Evolutionary conservation across 2,888 invertebrate species (phyloP).

Genomic region (Erynnis tages): DNA sequence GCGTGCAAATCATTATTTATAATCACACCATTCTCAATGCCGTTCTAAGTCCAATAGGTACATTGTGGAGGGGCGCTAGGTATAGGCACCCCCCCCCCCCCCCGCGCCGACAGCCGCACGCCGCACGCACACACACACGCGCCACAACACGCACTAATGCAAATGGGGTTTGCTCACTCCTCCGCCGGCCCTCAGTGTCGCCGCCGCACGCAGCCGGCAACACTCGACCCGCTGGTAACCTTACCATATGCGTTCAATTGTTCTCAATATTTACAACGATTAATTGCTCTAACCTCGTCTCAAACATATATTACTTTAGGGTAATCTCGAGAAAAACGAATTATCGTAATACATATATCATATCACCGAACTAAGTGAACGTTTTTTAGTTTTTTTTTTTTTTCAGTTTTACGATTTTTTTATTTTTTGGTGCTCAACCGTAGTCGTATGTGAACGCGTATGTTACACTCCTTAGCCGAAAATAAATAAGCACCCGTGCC

Average conservation of each 20-base stretch:
- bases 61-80: too few relatives aligned
- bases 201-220: slow-evolving; percentile 14
- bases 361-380: slow-evolving; percentile 32
- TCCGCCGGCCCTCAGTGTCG: slow-evolving; percentile 26
- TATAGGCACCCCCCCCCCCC: too few relatives aligned
- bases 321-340: slow-evolving; percentile 37
- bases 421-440: slow-evolving; percentile 5
- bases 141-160: slow-evolving; percentile 48
- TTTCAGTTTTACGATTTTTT: slow-evolving; percentile 22
- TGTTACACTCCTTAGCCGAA: not conserved
- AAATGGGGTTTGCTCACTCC: slow-evolving; percentile 62
- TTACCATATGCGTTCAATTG: slow-evolving; percentile 18
- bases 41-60: too few relatives aligned
- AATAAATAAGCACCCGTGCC: slow-evolving; percentile 9
- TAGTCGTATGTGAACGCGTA: not conserved
- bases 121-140: slow-evolving; percentile 31
- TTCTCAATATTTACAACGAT: slow-evolving; percentile 58
- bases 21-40: not conserved
- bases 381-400: slow-evolving; percentile 28
- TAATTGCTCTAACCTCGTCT: slow-evolving; percentile 47
- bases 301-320: slow-evolving; percentile 25
- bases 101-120: slow-evolving; percentile 25
- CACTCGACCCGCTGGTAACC: slow-evolving; percentile 20
- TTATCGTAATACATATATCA: slow-evolving; percentile 38
- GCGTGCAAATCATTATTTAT: not conserved